Evolutionary conservation across 2,113 vertebrate species (phyloP).

Genomic region (Telmatochromis brachygnathus): DNA sequence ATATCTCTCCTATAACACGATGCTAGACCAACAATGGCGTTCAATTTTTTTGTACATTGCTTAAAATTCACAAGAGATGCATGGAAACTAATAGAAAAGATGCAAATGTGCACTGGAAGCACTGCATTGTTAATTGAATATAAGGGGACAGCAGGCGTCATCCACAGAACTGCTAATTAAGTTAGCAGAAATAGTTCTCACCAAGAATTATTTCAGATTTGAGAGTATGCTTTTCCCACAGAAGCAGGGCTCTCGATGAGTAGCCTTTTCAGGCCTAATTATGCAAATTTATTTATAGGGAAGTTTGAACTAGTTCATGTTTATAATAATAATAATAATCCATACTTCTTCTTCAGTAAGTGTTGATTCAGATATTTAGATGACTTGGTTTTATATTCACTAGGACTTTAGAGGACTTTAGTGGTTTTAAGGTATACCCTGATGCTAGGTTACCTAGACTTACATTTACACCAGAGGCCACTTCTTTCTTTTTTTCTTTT

Average conservation of each 20-base stretch:
- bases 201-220: neutral
- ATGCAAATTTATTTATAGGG: neutral
- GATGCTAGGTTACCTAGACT: neutral
- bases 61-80: neutral
- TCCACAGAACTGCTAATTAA: neutral
- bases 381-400: neutral
- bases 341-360: neutral
- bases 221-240: neutral
- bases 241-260: neutral
- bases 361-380: neutral
- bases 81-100: neutral
- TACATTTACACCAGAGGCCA: neutral
- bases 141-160: neutral
- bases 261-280: neutral
- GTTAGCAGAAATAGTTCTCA: neutral
- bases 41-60: neutral
- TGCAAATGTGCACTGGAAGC: neutral
- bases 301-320: neutral
- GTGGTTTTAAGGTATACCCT: neutral
- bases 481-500: neutral
- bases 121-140: neutral
- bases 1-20: neutral
- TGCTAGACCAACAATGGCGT: neutral
- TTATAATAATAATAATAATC: neutral
- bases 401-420: neutral